These are phyloP conservation scores for Periophthalmus modestus DNA, from an alignment of 2,113 vertebrate genomes.

Conservation along the genomic window DNA sequence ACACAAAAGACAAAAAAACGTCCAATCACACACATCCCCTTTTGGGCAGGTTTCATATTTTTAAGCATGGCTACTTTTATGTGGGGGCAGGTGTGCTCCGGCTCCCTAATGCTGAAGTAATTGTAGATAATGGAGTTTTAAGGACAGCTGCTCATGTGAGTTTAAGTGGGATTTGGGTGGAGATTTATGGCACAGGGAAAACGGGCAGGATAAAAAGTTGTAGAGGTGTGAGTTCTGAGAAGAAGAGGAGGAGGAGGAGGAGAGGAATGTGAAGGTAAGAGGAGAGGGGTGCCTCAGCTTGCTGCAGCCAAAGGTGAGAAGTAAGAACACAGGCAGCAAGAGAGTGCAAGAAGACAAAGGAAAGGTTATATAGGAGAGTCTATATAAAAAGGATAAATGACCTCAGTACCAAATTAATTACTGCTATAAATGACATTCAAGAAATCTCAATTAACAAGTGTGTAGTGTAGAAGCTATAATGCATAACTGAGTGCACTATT, in stretches of 20 bases:
- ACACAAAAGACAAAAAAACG: constrained; percentile 36
- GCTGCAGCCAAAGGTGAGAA: constrained; percentile 49
- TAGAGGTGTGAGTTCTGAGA: constrained; percentile 31
- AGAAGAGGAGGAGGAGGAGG: constrained; percentile 31
- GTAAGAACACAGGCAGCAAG: constrained; percentile 11
- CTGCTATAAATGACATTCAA: not conserved
- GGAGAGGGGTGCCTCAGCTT: constrained; percentile 30
- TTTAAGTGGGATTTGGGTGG: constrained; percentile 76
- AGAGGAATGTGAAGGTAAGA: constrained; percentile 43
- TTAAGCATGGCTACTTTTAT: constrained; percentile 60
- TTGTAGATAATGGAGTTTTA: constrained; percentile 81
- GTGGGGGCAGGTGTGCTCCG: constrained; percentile 69
- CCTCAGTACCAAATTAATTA: not conserved
- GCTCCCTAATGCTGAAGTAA: constrained; percentile 75
- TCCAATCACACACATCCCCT: constrained; percentile 63
- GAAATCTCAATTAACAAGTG: not conserved
- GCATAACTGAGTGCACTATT: not conserved
- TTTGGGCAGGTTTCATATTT: constrained; percentile 68
- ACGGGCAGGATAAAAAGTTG: constrained; percentile 61
- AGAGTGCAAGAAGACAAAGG: constrained; percentile 36
- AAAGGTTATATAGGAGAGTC: constrained; percentile 48
- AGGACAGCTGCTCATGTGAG: constrained; percentile 74
- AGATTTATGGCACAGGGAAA: constrained; percentile 66
- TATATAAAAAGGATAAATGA: not conserved
- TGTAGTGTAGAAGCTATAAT: not conserved